Evolutionary conservation across 1,140 invertebrate species (phyloP), one percentile per base, ranked within the genome.

Genomic region (Aricia agestis): DNA sequence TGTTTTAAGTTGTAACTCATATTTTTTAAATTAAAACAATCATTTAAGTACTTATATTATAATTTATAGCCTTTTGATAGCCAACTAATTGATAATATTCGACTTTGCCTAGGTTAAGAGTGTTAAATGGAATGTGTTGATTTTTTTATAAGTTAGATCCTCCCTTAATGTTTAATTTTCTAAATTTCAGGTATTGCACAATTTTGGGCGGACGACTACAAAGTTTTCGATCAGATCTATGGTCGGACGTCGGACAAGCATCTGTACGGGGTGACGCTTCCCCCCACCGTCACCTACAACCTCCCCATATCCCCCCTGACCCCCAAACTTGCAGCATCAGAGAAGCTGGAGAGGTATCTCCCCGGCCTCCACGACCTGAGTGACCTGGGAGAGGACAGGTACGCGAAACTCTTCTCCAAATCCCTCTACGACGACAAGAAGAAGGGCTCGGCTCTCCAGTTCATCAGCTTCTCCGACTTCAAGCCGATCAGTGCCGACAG

Each of bases 181-280:
- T 25, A n/a, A 31, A 57, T 86, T 82, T 7, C 75, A 91, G 89
- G 82, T 59, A 78, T 91, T 9, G 74, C 82, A 1, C 83, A 89
- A 72, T 89, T 89, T 69, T 89, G 85, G 87, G 79, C 82, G 6
- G 86, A 91, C 31, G 86, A 90, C 67, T 84, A 82, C 69, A 91
- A 89, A 71, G 76, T 82, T 2, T 86, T 89, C 45, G 83, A 87
- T 10, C 81, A 89, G 72, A 74, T 89, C 13, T 91, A 89, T 65
- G 87, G 86, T 2, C 88, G 81, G 74, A 91, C 89, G 17, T 90
- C 87, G 3, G 89, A 91, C 66, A 85, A 82, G 67, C 81, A 89
- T 2, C 74, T 91, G 0, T 91, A 84, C 59, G 87, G 86, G 25
- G 80, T 74, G 1, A 78, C 78, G 6, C 68, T 90, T 57, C 89